phyloP scores from a whole-genome alignment of 2,113 vertebrate genomes.

The Pitta sordida region DNA sequence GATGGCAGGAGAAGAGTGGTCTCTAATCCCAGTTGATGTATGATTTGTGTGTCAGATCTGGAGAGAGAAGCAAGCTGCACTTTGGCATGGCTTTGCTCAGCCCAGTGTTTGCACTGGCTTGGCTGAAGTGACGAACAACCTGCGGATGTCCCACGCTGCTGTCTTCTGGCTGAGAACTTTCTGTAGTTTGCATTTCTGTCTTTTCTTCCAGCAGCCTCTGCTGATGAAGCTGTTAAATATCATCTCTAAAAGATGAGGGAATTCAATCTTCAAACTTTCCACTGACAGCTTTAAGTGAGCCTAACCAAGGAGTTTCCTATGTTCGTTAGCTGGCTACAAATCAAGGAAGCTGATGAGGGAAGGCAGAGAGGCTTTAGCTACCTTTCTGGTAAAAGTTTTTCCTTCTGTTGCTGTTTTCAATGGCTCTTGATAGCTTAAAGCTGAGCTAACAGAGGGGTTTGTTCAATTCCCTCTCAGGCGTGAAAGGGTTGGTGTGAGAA shows the following conservation, averaged over 20 bases:
- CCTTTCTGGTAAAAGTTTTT: neutral
- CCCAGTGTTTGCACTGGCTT: neutral
- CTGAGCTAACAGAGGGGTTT: neutral
- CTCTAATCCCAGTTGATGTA: neutral
- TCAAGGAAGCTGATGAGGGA: neutral
- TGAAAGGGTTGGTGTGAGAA: neutral
- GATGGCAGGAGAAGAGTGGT: neutral
- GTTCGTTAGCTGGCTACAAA: neutral
- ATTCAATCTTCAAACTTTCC: constrained; percentile 33
- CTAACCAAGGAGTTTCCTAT: constrained; percentile 33
- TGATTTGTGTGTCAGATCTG: neutral
- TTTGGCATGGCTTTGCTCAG: neutral
- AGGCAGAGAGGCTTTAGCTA: neutral
- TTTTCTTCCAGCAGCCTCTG: neutral
- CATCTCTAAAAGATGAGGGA: neutral
- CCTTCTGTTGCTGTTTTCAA: neutral
- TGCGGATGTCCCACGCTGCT: neutral
- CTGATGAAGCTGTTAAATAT: constrained; percentile 11
- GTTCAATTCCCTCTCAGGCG: neutral
- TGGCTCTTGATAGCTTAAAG: neutral
- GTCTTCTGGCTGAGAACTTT: neutral
- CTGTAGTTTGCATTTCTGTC: neutral
- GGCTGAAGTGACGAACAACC: neutral
- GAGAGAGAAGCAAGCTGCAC: neutral
- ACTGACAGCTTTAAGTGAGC: constrained; percentile 1